Conservation (phyloP, 2,888 invertebrate genomes). For the Drosophila putrida region DNA sequence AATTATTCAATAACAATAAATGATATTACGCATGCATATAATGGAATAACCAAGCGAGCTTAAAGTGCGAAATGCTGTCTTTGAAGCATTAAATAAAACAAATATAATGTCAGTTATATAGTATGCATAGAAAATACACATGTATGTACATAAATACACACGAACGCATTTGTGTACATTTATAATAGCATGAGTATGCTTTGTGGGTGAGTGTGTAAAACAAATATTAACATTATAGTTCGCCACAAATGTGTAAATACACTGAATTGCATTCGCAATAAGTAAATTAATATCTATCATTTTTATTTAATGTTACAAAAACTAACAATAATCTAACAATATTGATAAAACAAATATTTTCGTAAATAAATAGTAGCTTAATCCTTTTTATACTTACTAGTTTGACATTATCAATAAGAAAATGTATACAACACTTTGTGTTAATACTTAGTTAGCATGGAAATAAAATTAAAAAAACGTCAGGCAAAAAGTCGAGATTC, state of each 20-base stretch:
- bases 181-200: not conserved
- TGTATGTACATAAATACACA: not conserved
- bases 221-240: conserved; percentile 14
- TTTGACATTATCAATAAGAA: no score
- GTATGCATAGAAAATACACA: conserved; percentile 14
- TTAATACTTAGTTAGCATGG: no score
- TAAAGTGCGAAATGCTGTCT: conserved; percentile 61
- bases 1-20: conserved; percentile 77
- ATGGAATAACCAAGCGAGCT: conserved; percentile 54
- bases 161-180: not conserved
- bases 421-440: no score
- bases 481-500: no score
- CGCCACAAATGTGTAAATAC: conserved; percentile 11
- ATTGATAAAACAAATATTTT: no score
- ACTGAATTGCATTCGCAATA: conserved; percentile 1
- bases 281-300: not conserved
- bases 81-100: conserved; percentile 38
- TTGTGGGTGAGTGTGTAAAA: not conserved
- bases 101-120: conserved; percentile 43
- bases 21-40: conserved; percentile 52
- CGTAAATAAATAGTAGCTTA: no score
- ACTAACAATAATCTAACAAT: not conserved
- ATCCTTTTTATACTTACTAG: no score
- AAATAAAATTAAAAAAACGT: no score
- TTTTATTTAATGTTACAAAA: not conserved